Evolutionary conservation across 1,140 invertebrate genomes (phyloP), one percentile per base, ranked within the genome.

Genomic region (Elymnias hypermnestra): DNA sequence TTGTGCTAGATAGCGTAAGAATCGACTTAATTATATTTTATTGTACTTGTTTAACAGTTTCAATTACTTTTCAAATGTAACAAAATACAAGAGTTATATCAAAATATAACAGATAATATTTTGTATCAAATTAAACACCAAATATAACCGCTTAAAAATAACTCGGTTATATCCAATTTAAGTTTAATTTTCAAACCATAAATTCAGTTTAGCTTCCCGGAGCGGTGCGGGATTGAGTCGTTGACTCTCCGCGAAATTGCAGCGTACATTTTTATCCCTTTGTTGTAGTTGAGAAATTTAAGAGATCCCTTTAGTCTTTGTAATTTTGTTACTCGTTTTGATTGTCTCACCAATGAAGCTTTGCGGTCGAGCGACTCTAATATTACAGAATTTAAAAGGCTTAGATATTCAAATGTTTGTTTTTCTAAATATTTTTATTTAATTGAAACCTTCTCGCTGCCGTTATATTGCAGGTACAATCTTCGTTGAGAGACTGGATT

Each of bases 141-240:
- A 57, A 66, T 57, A 48, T 43, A 60, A 66, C 63, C 53, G 37
- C 37, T 61, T 67, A 79, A 82, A 81, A 77, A 78, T 81, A 78
- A 72, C 73, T 57, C 63, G 51, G 61, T 53, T 53, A 76, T 75
- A 76, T 75, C 67, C 75, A 82, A 82, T 84, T 82, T 84, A 73
- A 76, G 70, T 84, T 84, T 82, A 81, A 84, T 82, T 82, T 84
- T 81, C 67, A 63, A 74, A 75, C 56, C 72, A 75, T 74, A 84
- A 84, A 84, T 82, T 82, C 71, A 65, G 75, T 84, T 82, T 84
- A 71, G 74, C 72, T 78, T 67, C 72, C 72, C 70, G 65, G 60
- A 65, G 72, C 66, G 71, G 54, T 55, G 60, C 61, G 54, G 67
- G 68, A 73, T 70, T 75, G 74, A 71, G 64, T 68, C 68, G 54